Base-by-base conservation (phyloP, 2,888 invertebrate species). In the Cerceris ruficornis region DNA sequence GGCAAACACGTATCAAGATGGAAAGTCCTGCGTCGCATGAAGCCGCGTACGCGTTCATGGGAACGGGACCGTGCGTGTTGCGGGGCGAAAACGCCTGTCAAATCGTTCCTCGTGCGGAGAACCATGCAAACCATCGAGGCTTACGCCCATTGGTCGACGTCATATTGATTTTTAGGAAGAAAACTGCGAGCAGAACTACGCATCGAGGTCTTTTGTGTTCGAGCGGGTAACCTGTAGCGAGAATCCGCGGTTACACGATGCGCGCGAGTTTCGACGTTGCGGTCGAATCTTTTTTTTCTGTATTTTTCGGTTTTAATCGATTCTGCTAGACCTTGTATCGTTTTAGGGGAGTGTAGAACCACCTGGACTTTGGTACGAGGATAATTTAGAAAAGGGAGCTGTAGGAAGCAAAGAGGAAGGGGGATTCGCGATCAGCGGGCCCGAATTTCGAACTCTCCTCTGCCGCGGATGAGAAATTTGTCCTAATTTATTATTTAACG, bases 151-250 rank as follows among this genome's bases (percentile, higher is more conserved):
- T 83, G 77, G 82, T 52, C 69, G 75, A 39, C 59, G 67, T 52
- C 62, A 57, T 80, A 83, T 74, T 75, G 81, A 78, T 82, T 80
- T 77, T 82, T 68, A 66, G 50, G 59, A 70, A 82, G 72, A 67
- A 82, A 80, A 72, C 67, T 52, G 59, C 17, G 66, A 68, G 75
- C 75, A 67, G 57, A 49, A 67, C 80, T 58, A 62, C 73, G 68
- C 72, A 70, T 60, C 58, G 67, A 70, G 66, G 75, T 70, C 70
- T 77, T 77, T 77, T 75, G 70, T 55, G 75, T 55, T 54, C 62
- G 59, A 62, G n/a, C 28, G 28, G 28, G 28, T 28, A 28, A 46
- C 2, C 46, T 46, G 8, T 46, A 46, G 11, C 46, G 46, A 6
- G 46, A 46, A 46, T 46, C 1, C 46, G 46, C 1, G 2, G 46